Conservation (phyloP, 2,113 vertebrate genomes). For the Petrocephalus zakoni region DNA sequence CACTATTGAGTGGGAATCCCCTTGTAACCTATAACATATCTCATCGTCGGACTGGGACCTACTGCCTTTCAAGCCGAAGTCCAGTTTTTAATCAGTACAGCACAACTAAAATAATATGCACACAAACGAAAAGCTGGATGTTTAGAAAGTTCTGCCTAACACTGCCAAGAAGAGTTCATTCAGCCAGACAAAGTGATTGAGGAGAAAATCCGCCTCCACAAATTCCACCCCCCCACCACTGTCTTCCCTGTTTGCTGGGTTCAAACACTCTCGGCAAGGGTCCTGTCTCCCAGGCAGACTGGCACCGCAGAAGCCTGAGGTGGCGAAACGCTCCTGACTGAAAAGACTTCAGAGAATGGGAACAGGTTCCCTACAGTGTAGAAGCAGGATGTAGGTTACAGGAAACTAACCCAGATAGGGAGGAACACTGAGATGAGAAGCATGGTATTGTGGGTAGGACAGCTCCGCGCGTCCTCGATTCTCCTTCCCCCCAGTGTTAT, state of each 20-base stretch:
- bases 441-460: background rate
- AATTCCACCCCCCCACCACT: background rate
- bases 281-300: background rate
- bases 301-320: background rate
- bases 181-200: background rate
- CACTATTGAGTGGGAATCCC: background rate
- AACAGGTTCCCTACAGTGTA: background rate
- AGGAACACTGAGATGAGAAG: conserved; percentile 2
- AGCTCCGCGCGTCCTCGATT: conserved; percentile 2
- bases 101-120: background rate
- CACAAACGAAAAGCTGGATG: background rate
- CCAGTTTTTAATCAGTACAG: background rate
- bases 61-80: background rate
- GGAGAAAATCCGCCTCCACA: background rate
- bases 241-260: background rate
- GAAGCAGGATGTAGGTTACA: conserved; percentile 11
- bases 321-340: background rate
- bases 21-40: background rate
- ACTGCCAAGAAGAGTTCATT: background rate
- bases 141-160: background rate
- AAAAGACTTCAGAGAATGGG: background rate
- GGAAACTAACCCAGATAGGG: conserved; percentile 12
- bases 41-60: background rate
- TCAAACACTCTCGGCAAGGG: background rate
- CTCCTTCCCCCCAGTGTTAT: background rate